These are phyloP conservation scores for Octomys mimax DNA, from an alignment of 2,797 vertebrate species.

Conservation along the genomic window DNA sequence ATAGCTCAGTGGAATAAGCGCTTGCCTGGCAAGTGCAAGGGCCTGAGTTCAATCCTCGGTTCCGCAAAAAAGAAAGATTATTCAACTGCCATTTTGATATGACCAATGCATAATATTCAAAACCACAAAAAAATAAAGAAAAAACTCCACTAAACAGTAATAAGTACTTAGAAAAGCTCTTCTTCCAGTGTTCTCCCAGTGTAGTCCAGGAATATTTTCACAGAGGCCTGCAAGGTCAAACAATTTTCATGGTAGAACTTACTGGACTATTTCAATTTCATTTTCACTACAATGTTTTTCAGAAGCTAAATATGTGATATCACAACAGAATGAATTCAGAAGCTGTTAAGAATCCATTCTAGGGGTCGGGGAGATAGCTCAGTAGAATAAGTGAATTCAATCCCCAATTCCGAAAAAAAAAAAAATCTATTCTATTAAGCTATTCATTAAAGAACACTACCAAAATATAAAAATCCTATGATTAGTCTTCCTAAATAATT, in stretches of 20 bases:
- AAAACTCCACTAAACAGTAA: background rate
- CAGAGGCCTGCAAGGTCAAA: background rate
- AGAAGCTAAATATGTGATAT: background rate
- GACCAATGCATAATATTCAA: background rate
- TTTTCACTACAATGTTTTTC: background rate
- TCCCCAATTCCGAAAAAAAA: too few species aligned
- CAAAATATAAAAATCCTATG: background rate
- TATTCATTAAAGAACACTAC: background rate
- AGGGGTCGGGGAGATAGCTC: too few species aligned
- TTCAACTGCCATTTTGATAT: background rate
- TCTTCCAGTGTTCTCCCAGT: slow-evolving; percentile 44
- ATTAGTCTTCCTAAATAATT: slow-evolving; percentile 15
- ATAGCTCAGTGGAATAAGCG: too few species aligned
- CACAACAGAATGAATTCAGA: background rate
- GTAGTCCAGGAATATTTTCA: background rate
- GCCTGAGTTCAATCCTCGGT: too few species aligned
- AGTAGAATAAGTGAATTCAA: too few species aligned
- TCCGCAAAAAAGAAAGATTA: background rate
- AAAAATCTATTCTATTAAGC: background rate
- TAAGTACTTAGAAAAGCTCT: background rate
- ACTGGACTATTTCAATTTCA: background rate
- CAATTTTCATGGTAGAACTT: slow-evolving; percentile 24
- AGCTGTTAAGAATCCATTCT: background rate
- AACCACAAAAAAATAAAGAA: background rate
- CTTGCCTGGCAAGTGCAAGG: too few species aligned